These are phyloP conservation scores for Myotis myotis DNA, from an alignment of 2,797 vertebrate species.

Conservation along the genomic window DNA sequence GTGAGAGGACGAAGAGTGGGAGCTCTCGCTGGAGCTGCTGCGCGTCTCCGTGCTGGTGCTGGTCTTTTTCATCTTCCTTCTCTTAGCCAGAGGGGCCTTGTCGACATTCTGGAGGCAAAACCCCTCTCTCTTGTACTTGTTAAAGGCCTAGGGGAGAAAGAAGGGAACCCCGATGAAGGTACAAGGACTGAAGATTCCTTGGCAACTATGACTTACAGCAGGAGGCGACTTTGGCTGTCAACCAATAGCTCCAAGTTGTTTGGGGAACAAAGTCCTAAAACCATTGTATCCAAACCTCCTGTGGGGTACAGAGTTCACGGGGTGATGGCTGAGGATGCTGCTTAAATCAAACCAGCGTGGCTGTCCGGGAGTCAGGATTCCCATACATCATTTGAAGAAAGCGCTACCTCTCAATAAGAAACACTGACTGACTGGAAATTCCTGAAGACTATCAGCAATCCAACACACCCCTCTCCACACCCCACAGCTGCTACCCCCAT, in stretches of 20 bases:
- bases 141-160: slow-evolving; percentile 91
- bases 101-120: slow-evolving; percentile 99
- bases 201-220: not conserved
- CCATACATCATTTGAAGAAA: not conserved
- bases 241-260: not conserved
- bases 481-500: fast-evolving
- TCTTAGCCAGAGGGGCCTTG: slow-evolving; percentile 97
- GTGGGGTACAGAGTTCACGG: no score
- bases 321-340: not conserved
- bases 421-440: not conserved
- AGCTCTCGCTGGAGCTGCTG: slow-evolving; percentile 98
- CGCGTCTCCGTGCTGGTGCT: slow-evolving; percentile 99
- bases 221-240: not conserved
- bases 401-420: not conserved
- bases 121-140: slow-evolving; percentile 98
- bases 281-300: not conserved
- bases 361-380: not conserved
- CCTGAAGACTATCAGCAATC: not conserved
- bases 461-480: no score
- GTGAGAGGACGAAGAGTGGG: slow-evolving; percentile 95
- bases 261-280: not conserved
- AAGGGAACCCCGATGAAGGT: not conserved
- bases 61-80: slow-evolving; percentile 99
- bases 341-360: not conserved
- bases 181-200: fast-evolving